Evolutionary conservation across 2,888 invertebrate species (phyloP), one percentile per base, ranked within the genome.

Genomic region (Punctoribates punctum): DNA sequence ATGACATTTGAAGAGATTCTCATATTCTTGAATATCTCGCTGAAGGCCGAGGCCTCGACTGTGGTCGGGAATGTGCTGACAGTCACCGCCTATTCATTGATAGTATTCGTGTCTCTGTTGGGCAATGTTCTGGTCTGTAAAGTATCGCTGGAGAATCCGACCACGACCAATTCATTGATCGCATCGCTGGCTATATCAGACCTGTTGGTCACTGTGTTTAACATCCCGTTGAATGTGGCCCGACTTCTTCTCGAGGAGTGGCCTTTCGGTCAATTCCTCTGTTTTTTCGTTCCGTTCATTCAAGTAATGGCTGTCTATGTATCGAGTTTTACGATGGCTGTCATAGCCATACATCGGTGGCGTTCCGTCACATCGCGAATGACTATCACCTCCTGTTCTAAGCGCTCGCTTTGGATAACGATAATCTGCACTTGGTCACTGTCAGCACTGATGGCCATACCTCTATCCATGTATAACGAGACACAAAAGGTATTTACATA

Each of bases 111-210:
- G 3, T 86, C 86, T 9, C 78, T 83, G 3, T 81, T 81, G 60
- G 84, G 84, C 15, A 84, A 84, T 78, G 77, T 81, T n/a, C 81
- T 87, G n/a, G 86, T 86, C 5, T 84, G 86, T 25, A 85, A 84
- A 78, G 85, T 87, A 15, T 86, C 88, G 2, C 82, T 85, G 51
- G 81, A 84, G 29, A 87, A 86, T 80, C 83, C 85, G 79, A 86
- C 86, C 0, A 84, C 87, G 70, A 87, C 87, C 0, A 87, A 87
- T 81, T 84, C 86, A n/a, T 86, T 87, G 81, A 85, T 87, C 75
- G 85, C 86, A 17, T 87, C 87, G 79, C 82, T 88, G 77, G 87
- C 87, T 2, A 81, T 86, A 5, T 86, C 86, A 0, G 82, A 83
- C 77, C 78, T 83, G 6, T 76, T 82, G 29, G 82, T 83, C 81